These are phyloP conservation scores for Eciton burchellii DNA, from an alignment of 1,140 invertebrate species.

Conservation along the genomic window DNA sequence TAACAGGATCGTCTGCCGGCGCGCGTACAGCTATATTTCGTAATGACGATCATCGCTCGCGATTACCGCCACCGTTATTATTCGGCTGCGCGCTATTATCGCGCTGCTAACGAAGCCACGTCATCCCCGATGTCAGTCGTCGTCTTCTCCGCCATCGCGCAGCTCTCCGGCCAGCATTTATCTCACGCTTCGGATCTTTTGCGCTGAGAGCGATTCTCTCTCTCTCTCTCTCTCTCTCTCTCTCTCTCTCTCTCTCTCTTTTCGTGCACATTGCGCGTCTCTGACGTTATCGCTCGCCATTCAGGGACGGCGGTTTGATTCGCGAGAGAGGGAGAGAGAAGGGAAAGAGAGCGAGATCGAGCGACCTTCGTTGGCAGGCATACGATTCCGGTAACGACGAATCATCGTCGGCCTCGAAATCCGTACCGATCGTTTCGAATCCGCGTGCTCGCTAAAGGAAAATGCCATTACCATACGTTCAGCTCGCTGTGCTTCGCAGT, in stretches of 20 bases:
- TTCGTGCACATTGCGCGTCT: slow-evolving; percentile 25
- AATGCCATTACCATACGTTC: slow-evolving; percentile 54
- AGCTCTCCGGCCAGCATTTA: slow-evolving; percentile 60
- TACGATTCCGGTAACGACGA: slow-evolving; percentile 81
- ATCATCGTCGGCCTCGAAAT: slow-evolving; percentile 79
- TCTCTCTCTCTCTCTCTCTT: slow-evolving; percentile 7
- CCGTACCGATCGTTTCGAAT: slow-evolving; percentile 56
- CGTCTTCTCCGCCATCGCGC: slow-evolving; percentile 41
- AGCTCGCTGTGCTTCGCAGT: slow-evolving; percentile 15
- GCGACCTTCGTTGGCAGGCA: slow-evolving; percentile 74
- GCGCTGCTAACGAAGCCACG: slow-evolving; percentile 49
- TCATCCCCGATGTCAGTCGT: slow-evolving; percentile 52
- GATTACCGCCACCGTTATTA: slow-evolving; percentile 42
- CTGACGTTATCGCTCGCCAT: slow-evolving; percentile 56
- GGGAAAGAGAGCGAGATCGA: slow-evolving; percentile 74
- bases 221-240: slow-evolving; percentile 31
- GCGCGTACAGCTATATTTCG: not conserved
- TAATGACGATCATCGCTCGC: slow-evolving; percentile 40
- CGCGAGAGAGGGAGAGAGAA: slow-evolving; percentile 61
- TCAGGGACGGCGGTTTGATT: slow-evolving; percentile 46
- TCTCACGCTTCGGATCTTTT: slow-evolving; percentile 61
- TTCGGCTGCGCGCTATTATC: slow-evolving; percentile 26
- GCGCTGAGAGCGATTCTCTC: slow-evolving; percentile 42
- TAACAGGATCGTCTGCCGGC: not conserved
- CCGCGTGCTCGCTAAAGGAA: slow-evolving; percentile 42